phyloP scores from a whole-genome alignment of 2,888 invertebrate genomes.

The Cistogaster globosa region DNA sequence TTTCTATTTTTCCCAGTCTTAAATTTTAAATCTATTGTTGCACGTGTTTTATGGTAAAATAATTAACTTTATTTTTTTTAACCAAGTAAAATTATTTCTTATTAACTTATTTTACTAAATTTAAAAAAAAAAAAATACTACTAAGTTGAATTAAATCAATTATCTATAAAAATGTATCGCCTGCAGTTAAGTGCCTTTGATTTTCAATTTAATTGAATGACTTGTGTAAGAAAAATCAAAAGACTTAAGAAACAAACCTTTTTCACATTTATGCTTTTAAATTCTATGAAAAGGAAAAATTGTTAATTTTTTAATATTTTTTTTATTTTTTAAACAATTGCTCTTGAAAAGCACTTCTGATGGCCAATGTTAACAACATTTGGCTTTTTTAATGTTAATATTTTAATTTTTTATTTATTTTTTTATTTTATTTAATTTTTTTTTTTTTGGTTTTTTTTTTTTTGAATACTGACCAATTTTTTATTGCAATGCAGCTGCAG shows the following conservation, averaged over 20 bases:
- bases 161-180: constrained; percentile 11
- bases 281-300: neutral
- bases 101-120: neutral
- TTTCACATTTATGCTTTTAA: neutral
- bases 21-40: too few relatives aligned
- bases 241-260: constrained; percentile 43
- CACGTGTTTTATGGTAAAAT: too few relatives aligned
- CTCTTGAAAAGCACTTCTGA: constrained; percentile 66
- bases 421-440: constrained; percentile 15
- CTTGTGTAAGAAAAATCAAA: neutral
- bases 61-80: too few relatives aligned
- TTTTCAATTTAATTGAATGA: neutral
- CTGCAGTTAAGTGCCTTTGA: constrained; percentile 39
- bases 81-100: too few relatives aligned
- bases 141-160: constrained; percentile 3
- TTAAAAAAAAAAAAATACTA: neutral
- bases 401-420: neutral
- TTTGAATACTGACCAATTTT: constrained; percentile 47
- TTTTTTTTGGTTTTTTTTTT: neutral
- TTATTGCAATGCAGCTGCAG: constrained; percentile 60
- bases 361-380: constrained; percentile 65
- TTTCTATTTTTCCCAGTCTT: too few relatives aligned
- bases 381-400: neutral
- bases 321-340: constrained; percentile 24
- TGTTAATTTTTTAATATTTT: neutral